Evolutionary conservation across 2,888 invertebrate species (phyloP).

Genomic region (Agrotis exclamationis): DNA sequence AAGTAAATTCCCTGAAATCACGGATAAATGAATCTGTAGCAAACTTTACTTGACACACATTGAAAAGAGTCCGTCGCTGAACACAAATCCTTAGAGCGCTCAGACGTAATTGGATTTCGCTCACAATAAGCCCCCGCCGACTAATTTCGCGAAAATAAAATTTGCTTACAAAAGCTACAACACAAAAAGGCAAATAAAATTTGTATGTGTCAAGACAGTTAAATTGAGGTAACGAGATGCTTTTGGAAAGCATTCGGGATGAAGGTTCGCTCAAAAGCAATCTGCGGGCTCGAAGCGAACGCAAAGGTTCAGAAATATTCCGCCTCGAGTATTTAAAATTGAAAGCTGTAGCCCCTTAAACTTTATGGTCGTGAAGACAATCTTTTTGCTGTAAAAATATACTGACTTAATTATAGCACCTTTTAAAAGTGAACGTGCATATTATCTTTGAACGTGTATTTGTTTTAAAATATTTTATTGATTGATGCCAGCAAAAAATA

Average conservation of each 20-base stretch:
- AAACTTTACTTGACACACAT: conserved; percentile 66
- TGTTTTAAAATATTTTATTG: background rate
- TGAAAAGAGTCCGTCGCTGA: conserved; percentile 70
- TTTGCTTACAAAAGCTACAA: conserved; percentile 84
- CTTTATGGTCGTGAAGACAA: conserved; percentile 5
- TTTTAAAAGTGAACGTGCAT: background rate
- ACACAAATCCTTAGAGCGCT: conserved; percentile 72
- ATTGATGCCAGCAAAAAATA: background rate
- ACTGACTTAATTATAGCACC: background rate
- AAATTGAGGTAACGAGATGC: conserved; percentile 86
- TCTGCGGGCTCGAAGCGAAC: conserved; percentile 77
- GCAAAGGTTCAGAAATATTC: conserved; percentile 64
- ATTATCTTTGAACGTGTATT: background rate
- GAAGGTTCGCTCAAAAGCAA: conserved; percentile 82
- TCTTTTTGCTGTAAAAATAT: conserved; percentile 1
- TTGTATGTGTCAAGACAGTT: conserved; percentile 88
- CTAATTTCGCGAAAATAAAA: conserved; percentile 83
- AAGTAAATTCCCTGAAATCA: conserved; percentile 11
- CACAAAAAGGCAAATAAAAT: conserved; percentile 84
- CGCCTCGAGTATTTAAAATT: conserved; percentile 47
- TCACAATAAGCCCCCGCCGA: conserved; percentile 77
- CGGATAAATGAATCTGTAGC: conserved; percentile 49
- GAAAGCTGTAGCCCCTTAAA: conserved; percentile 32
- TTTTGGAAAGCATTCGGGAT: conserved; percentile 78
- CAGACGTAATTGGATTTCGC: conserved; percentile 80